Base-by-base conservation (phyloP, 2,888 invertebrate genomes). In the Cheiracanthium punctorium region DNA sequence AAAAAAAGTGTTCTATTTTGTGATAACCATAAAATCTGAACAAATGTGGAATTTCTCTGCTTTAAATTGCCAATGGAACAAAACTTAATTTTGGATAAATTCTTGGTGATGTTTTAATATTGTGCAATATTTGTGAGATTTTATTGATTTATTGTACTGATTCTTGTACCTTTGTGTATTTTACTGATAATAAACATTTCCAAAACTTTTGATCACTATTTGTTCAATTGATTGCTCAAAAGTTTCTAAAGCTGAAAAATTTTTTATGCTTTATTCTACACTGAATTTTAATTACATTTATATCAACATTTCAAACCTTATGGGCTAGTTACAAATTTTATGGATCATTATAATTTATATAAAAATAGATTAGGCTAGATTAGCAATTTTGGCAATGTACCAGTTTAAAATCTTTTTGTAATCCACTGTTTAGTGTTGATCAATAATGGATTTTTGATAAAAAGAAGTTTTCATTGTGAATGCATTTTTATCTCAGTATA, bases 401-500 rank as follows among this genome's bases (percentile, higher is more conserved):
- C 24, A 7, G 4, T 24, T n/a, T 20, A 24, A 24, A 58, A 24
- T 24, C 24, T 58, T 58, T 58, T 58, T 58, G 58, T 58, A 58
- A 58, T 24, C 58, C 58, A 58, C 58, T 58, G 24, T 69, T 69
- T 33, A 33, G 32, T 69, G 69, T 69, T 69, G 69, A 33, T 33
- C 33, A 32, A 80, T 80, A 33, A 72, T 77, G 37, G 70, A 52
- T 12, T 69, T 81, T 73, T 80, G 72, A 80, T 76, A 58, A n/a
- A n/a, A n/a, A 72, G 65, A 69, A 29, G 28, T 73, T 74, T 81
- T 71, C 75, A 76, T 76, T 82, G 32, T 80, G 72, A 24, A 64
- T 82, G 71, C 64, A 82, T 76, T 82, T 81, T 77, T 84, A 76
- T 67, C 65, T 77, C 65, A 73, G 48, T 84, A 67, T 69, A 69